Conservation (phyloP, 2,888 invertebrate genomes). For the Leptarthrus brevirostris region DNA sequence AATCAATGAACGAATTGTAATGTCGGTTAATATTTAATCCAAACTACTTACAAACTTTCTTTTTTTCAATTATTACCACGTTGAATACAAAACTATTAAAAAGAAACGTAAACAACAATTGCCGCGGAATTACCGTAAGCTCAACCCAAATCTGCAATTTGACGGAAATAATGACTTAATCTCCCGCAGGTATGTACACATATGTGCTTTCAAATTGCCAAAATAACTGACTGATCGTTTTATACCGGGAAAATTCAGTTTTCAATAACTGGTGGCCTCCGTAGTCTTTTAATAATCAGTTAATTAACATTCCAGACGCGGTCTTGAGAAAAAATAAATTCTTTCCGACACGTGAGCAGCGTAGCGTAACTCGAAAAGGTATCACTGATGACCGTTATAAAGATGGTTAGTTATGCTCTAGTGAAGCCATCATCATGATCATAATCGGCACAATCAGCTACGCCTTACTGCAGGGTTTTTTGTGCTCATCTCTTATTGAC, state of each 20-base stretch:
- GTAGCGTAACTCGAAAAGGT: constrained; percentile 7
- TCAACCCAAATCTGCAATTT: not conserved
- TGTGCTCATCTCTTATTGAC: not conserved
- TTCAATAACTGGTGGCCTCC: not conserved
- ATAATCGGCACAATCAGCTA: constrained; percentile 17
- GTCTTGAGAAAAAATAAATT: not conserved
- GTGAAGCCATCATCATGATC: constrained; percentile 12
- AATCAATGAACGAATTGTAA: no score
- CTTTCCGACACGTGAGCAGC: constrained; percentile 7
- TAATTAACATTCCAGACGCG: constrained; percentile 13
- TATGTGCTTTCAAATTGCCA: no score
- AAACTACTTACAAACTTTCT: no score
- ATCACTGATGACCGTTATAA: constrained; percentile 31
- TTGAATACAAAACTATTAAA: no score
- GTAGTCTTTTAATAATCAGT: constrained; percentile 2
- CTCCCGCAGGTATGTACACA: constrained; percentile 14
- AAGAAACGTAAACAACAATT: constrained; percentile 21
- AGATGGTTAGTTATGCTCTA: constrained; percentile 22
- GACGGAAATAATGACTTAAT: constrained; percentile 30
- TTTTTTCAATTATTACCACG: no score
- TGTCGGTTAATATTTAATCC: no score
- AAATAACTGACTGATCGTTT: not conserved
- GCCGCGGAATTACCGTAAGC: constrained; percentile 18
- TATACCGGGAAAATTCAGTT: constrained; percentile 17
- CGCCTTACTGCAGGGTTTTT: not conserved